Evolutionary conservation across 2,113 vertebrate species (phyloP), one percentile per base, ranked within the genome.

Genomic region (Prolemur simus): DNA sequence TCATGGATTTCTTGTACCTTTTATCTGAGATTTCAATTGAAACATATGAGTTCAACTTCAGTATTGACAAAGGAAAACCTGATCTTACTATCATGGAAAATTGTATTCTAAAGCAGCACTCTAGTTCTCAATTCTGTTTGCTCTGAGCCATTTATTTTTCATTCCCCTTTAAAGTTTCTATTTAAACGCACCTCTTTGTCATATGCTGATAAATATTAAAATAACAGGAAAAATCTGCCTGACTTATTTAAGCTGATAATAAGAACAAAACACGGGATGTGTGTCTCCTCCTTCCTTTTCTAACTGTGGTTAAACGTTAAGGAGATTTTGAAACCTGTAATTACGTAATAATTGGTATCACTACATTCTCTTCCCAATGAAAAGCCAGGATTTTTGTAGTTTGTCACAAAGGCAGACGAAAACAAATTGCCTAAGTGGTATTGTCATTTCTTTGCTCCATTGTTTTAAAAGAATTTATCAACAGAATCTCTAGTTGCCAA

Each of bases 181-280:
- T 98, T 97, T 96, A 98, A 98, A 98, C 92, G 25, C 93, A 97
- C 96, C n/a, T 95, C 95, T 94, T 96, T 95, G 2, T 98, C 97
- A 98, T 94, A 97, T 81, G 92, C 97, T 87, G 97, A 96, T 85
- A 97, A 98, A 86, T 96, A 98, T 98, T 98, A 98, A 99, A 99
- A 99, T 88, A 99, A 99, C 99, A 99, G 99, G 99, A 99, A 99
- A 99, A 99, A 99, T 99, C 98, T 99, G 99, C 98, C 98, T 97
- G 98, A 98, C 98, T 98, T 99, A 96, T 98, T 98, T 81, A 90
- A 98, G 95, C 98, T 98, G 98, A 99, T 97, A 99, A 98, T 98
- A 93, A 98, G 98, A 98, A 98, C 98, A 98, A 98, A 98, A 98
- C 98, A 98, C 98, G 98, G 98, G 98, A 98, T 99, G 98, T 98